Conservation (phyloP, 2,113 vertebrate species). For the Elephantulus edwardii region DNA sequence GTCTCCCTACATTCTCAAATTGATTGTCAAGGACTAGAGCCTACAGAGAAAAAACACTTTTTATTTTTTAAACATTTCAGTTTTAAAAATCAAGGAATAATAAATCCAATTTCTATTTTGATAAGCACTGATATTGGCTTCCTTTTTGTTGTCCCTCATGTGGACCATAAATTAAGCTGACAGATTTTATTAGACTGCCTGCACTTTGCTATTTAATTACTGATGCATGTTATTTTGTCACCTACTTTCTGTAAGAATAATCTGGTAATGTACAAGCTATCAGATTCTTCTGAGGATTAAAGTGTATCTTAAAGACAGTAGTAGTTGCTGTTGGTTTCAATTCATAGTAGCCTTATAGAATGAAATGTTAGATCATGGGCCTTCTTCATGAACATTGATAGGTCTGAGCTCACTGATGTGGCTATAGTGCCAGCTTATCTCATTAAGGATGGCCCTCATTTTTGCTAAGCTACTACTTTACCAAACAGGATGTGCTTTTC, state of each 20-base stretch:
- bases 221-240: background rate
- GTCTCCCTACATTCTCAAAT: background rate
- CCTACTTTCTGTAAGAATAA: background rate
- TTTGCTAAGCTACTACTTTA: background rate
- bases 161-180: background rate
- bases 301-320: background rate
- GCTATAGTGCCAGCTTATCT: background rate
- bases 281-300: background rate
- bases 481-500: background rate
- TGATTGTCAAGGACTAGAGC: background rate
- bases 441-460: background rate
- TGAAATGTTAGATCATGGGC: background rate
- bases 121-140: background rate
- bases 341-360: background rate
- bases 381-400: background rate
- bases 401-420: background rate
- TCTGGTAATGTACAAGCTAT: background rate
- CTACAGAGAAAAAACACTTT: background rate
- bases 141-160: background rate
- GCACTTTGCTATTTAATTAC: background rate
- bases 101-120: constrained; percentile 41
- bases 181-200: background rate
- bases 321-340: background rate
- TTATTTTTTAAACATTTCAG: background rate
- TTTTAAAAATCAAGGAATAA: constrained; percentile 17